Percentiles rank a stretch among this genome's conserved stretches.
Evolutionary conservation across 2,888 invertebrate genomes (phyloP).

Genomic region (Creontiades dilutus): DNA sequence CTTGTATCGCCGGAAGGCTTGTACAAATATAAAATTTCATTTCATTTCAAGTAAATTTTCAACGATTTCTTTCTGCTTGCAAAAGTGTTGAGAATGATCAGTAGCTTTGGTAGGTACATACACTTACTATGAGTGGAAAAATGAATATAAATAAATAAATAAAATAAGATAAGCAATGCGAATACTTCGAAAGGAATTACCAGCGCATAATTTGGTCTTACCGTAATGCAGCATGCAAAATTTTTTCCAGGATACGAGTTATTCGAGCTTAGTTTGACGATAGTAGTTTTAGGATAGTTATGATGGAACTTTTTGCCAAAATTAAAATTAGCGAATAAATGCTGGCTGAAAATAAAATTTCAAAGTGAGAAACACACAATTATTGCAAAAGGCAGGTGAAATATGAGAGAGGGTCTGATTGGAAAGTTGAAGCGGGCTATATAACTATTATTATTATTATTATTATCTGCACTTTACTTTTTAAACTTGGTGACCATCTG

Average conservation of each 20-base stretch:
- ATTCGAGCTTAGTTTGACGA: slow-evolving; percentile 58
- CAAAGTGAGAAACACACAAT: slow-evolving; percentile 23
- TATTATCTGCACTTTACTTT: no score
- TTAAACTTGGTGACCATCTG: no score
- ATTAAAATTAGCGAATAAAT: slow-evolving; percentile 59
- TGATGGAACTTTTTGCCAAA: slow-evolving; percentile 54
- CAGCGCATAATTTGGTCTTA: slow-evolving; percentile 48
- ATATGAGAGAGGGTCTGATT: neutral
- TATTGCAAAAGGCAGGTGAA: neutral
- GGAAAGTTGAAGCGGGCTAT: no score
- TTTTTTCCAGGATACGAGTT: slow-evolving; percentile 46
- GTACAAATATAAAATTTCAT: no score
- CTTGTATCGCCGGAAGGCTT: no score
- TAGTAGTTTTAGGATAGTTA: slow-evolving; percentile 58
- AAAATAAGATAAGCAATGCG: neutral
- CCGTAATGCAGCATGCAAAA: slow-evolving; percentile 67
- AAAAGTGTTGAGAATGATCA: neutral
- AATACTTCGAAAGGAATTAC: neutral
- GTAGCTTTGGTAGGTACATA: neutral
- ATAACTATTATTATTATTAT: no score
- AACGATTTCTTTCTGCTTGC: no score
- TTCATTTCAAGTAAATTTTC: no score
- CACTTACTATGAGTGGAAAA: neutral
- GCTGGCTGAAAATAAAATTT: slow-evolving; percentile 59
- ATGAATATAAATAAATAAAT: neutral